Base-by-base conservation (phyloP, 2,113 vertebrate genomes). In the Jaculus jaculus region DNA sequence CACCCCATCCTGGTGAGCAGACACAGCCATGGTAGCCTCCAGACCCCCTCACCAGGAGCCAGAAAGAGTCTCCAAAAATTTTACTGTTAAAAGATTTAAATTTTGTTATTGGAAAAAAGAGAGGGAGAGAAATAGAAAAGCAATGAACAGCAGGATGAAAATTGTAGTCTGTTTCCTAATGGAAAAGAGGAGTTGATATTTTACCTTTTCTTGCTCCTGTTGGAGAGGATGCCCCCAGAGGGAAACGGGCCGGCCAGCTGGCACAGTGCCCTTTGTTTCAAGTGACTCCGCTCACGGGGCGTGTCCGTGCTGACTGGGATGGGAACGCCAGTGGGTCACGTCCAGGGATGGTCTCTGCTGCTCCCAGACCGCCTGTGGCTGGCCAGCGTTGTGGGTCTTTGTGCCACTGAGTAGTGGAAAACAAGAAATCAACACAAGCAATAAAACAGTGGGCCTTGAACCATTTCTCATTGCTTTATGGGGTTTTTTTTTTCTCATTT, bases 81-180 rank as follows among this genome's bases (percentile, higher is more conserved):
- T 92, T 84, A 18, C 86, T 94, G 95, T 86, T 86, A 47, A 93
- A 28, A 87, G 7, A 63, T 65, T 89, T 39, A 20, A 34, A 28
- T 71, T 83, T 94, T 94, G 94, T 66, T 42, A 61, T 73, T 91
- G 78, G 7, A 20, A 69, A 63, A 71, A 18, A 69, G 11, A 79
- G 11, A 51, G 9, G 47, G 37, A 68, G 47, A 20, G 11, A 63
- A 34, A 21, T 7, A 61, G 6, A 37, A 21, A 37, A 12, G 78
- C 32, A 65, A 5, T 63, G 68, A 84, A 75, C 37, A 73, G 28
- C 7, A 42, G 39, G 26, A 39, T 88, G 0, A 2, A 92, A 94
- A 94, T 88, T 69, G 75, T 84, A 69, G 72, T 96, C 65, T 87
- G 16, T 72, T n/a, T 87, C 95, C 94, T 77, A 89, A 78, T 79